Evolutionary conservation across 2,797 vertebrate genomes (phyloP), one percentile per base, ranked within the genome.

Genomic region (Forpus xanthops): DNA sequence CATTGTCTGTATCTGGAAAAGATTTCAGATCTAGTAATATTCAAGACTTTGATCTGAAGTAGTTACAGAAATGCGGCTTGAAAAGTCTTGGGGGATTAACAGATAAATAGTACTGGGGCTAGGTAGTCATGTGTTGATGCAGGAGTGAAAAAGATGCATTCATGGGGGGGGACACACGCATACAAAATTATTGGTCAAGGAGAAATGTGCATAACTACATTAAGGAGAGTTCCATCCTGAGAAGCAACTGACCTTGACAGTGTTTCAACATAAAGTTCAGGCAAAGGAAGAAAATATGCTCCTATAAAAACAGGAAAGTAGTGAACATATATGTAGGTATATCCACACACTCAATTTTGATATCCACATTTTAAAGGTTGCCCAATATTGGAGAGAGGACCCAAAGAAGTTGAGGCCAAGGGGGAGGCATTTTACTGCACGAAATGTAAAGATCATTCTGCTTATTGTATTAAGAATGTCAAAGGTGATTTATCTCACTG

Each of bases 401-500:
- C 12, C n/a, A 60, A 39, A 84, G 70, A 2, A 7, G 83, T 90
- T 89, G 62, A 93, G 70, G 66, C 58, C 70, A 55, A 72, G 62
- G 12, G 94, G 76, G 76, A 88, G 42, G 53, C 16, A 68, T 87
- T 89, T 83, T 83, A 72, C 56, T 85, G n/a, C 58, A 84, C 75
- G 58, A 88, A 88, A 85, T 5, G 9, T 94, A 83, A 94, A 94
- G 65, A 91, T 92, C 39, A 60, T 85, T 80, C 65, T 89, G 39
- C 33, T 88, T 86, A 78, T 44, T 44, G 3, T 89, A 72, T 95
- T 91, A 94, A 94, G 78, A 77, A 75, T 87, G 79, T 94, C 73
- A 93, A 85, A 86, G 85, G 31, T 93, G 70, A 84, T 92, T 94
- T 96, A 94, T 94, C 76, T 94, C 66, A 33, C 62, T 73, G 70